These are phyloP conservation scores for Polylopha cassiicola DNA, from an alignment of 2,888 invertebrate genomes.

Conservation along the genomic window DNA sequence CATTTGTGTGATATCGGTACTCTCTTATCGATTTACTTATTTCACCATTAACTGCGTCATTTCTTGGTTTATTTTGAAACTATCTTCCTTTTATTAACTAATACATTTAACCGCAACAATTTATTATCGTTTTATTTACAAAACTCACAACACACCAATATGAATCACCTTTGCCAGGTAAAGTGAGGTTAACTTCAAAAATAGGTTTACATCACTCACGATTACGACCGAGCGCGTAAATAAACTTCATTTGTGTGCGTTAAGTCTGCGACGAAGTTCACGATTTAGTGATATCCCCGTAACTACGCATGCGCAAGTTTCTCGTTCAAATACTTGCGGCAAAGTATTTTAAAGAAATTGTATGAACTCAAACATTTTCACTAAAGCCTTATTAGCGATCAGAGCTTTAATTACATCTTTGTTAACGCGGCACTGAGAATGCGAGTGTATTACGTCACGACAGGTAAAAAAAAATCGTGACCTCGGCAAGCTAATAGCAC, in stretches of 20 bases:
- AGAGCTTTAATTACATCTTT: conserved; percentile 9
- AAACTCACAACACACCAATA: conserved; percentile 20
- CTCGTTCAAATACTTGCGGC: conserved; percentile 40
- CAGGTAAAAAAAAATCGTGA: conserved; percentile 64
- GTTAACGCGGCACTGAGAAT: conserved; percentile 32
- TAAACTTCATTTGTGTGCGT: conserved; percentile 47
- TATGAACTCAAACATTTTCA: conserved; percentile 10
- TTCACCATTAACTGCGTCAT: conserved; percentile 14
- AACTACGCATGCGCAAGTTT: conserved; percentile 46
- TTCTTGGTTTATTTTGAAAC: no score
- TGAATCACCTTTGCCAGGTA: conserved; percentile 50
- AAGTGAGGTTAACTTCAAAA: conserved; percentile 68
- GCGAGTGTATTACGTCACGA: conserved; percentile 57
- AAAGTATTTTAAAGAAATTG: conserved; percentile 17
- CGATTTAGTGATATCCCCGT: conserved; percentile 32
- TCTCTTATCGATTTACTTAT: conserved; percentile 57
- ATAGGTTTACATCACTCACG: conserved; percentile 49
- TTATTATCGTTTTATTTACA: conserved; percentile 3
- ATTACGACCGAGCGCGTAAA: conserved; percentile 43
- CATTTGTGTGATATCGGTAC: conserved; percentile 41
- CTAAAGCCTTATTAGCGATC: conserved; percentile 8
- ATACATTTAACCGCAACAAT: conserved; percentile 8
- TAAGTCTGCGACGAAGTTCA: conserved; percentile 36
- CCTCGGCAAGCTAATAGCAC: conserved; percentile 51
- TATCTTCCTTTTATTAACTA: no score